phyloP scores from a whole-genome alignment of 2,888 invertebrate genomes.

The Malacosoma neustria region DNA sequence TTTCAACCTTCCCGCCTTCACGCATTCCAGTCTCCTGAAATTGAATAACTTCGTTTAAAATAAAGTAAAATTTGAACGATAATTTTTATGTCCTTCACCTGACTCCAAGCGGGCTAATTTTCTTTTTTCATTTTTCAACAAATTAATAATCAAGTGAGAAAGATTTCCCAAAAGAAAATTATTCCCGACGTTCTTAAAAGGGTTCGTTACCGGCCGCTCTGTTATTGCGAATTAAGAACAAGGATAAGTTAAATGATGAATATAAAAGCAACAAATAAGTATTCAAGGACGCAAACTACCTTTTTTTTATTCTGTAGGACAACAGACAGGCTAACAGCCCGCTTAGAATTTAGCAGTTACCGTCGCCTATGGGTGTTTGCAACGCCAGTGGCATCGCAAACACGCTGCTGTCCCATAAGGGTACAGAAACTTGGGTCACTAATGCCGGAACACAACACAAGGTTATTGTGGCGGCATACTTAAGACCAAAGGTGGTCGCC shows the following conservation, averaged over 20 bases:
- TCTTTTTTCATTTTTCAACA: constrained; percentile 26
- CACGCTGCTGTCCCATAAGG: too few relatives aligned
- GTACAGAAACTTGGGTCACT: too few relatives aligned
- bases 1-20: constrained; percentile 34
- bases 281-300: too few relatives aligned
- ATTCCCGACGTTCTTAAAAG: constrained; percentile 10
- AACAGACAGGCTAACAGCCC: too few relatives aligned
- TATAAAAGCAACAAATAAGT: too few relatives aligned
- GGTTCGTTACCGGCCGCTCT: constrained; percentile 1
- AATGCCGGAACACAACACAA: too few relatives aligned
- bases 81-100: constrained; percentile 34
- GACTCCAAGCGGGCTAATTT: constrained; percentile 38
- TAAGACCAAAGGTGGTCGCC: too few relatives aligned
- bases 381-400: too few relatives aligned
- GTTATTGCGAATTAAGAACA: neutral
- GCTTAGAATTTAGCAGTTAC: too few relatives aligned
- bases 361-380: too few relatives aligned
- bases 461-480: too few relatives aligned
- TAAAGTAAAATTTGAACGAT: constrained; percentile 40
- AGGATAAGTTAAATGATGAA: neutral
- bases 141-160: constrained; percentile 26
- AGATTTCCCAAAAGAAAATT: constrained; percentile 10
- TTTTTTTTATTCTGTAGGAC: too few relatives aligned
- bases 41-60: constrained; percentile 38
- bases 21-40: constrained; percentile 34